These are phyloP conservation scores for Lipophrys pholis DNA, from an alignment of 2,113 vertebrate species.

Conservation along the genomic window DNA sequence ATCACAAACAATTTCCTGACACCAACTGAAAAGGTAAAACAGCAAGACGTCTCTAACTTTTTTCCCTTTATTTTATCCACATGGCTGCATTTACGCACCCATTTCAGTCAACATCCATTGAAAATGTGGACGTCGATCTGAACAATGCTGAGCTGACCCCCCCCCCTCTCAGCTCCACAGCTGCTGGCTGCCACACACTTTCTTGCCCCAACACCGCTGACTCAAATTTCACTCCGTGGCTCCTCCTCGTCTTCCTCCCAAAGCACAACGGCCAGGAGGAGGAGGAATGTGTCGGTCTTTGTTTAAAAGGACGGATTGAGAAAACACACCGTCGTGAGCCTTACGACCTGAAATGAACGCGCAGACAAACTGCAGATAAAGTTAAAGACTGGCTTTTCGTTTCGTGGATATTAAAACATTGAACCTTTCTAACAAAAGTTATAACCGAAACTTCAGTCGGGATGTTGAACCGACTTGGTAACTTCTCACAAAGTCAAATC, in stretches of 20 bases:
- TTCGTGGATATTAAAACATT: no score
- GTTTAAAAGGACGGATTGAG: slow-evolving; percentile 64
- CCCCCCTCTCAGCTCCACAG: slow-evolving; percentile 45
- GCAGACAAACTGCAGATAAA: not conserved
- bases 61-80: no score
- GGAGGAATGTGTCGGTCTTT: slow-evolving; percentile 81
- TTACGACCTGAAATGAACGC: not conserved
- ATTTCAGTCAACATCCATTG: no score
- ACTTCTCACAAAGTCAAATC: not conserved
- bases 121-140: not conserved
- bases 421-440: not conserved
- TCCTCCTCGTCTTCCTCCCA: slow-evolving; percentile 84
- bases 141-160: not conserved
- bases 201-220: slow-evolving; percentile 63
- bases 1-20: no score
- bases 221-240: slow-evolving; percentile 82
- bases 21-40: no score
- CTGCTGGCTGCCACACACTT: slow-evolving; percentile 64
- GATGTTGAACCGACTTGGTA: not conserved
- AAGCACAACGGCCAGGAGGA: slow-evolving; percentile 56
- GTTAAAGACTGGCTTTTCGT: no score
- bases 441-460: slow-evolving; percentile 7
- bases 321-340: slow-evolving; percentile 23
- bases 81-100: not conserved
- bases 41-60: no score